Conservation (phyloP, 2,888 invertebrate genomes). For the Acronicta aceris region DNA sequence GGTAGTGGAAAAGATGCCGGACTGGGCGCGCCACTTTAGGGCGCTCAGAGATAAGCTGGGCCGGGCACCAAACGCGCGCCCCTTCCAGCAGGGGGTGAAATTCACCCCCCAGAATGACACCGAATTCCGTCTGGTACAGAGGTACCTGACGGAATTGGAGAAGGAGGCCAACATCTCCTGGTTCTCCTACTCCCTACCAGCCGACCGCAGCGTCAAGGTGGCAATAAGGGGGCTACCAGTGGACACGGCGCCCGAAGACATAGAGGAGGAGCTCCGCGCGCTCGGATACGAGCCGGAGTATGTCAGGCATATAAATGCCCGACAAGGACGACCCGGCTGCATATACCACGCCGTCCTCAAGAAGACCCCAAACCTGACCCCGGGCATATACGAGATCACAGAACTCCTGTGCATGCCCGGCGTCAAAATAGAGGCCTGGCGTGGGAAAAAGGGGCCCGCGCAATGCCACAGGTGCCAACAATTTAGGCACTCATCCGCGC, state of each 20-base stretch:
- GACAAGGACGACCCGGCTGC: slow-evolving; percentile 5
- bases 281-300: slow-evolving; percentile 7
- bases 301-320: neutral
- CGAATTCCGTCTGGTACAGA: slow-evolving; percentile 41
- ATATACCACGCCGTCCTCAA: slow-evolving; percentile 4
- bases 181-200: slow-evolving; percentile 40
- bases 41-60: slow-evolving; percentile 15
- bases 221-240: slow-evolving; percentile 38
- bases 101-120: slow-evolving; percentile 29
- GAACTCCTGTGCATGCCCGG: slow-evolving; percentile 24
- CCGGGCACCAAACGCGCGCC: slow-evolving; percentile 26
- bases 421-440: slow-evolving; percentile 34
- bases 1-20: slow-evolving; percentile 37
- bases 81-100: slow-evolving; percentile 34
- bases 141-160: slow-evolving; percentile 31
- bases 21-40: slow-evolving; percentile 45
- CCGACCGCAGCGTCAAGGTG: slow-evolving; percentile 27
- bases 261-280: slow-evolving; percentile 5
- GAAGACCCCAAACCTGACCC: neutral
- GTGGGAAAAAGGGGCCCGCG: slow-evolving; percentile 18
- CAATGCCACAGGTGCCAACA: slow-evolving; percentile 48
- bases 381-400: neutral
- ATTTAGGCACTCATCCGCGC: slow-evolving; percentile 32
- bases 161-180: slow-evolving; percentile 22
- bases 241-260: slow-evolving; percentile 23